Percentiles rank a stretch among this genome's conserved stretches.
Conservation (phyloP, 2,113 vertebrate genomes). For the Cyphomyrus plagiostoma region DNA sequence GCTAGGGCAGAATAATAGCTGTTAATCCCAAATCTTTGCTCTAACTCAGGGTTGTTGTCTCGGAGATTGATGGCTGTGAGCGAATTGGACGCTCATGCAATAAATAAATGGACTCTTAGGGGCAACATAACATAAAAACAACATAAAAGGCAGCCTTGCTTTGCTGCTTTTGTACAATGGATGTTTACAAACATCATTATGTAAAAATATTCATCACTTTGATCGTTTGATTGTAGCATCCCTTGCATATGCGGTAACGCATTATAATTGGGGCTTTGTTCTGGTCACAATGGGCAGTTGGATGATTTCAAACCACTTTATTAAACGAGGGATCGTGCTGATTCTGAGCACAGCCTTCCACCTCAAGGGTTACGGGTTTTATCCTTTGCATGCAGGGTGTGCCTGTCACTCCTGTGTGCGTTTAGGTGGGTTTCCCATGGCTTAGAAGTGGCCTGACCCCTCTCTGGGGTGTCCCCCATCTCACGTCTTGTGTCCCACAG, state of each 20-base stretch:
- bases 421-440: not conserved
- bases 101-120: not conserved
- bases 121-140: not conserved
- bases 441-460: not conserved
- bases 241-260: not conserved
- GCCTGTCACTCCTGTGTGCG: not conserved
- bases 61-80: not conserved
- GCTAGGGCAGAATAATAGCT: not conserved
- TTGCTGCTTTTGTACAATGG: not conserved
- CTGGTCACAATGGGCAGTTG: not conserved
- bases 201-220: conserved; percentile 17
- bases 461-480: not conserved
- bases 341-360: not conserved
- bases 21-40: not conserved
- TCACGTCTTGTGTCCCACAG: not conserved
- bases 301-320: not conserved
- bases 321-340: not conserved
- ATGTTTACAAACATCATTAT: conserved; percentile 11
- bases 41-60: not conserved
- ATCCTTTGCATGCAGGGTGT: not conserved
- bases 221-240: not conserved
- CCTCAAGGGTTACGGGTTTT: not conserved
- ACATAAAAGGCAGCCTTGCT: not conserved
- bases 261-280: not conserved
- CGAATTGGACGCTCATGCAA: not conserved